Evolutionary conservation across 2,797 vertebrate species (phyloP).

Genomic region (Dendrocincla fuliginosa): DNA sequence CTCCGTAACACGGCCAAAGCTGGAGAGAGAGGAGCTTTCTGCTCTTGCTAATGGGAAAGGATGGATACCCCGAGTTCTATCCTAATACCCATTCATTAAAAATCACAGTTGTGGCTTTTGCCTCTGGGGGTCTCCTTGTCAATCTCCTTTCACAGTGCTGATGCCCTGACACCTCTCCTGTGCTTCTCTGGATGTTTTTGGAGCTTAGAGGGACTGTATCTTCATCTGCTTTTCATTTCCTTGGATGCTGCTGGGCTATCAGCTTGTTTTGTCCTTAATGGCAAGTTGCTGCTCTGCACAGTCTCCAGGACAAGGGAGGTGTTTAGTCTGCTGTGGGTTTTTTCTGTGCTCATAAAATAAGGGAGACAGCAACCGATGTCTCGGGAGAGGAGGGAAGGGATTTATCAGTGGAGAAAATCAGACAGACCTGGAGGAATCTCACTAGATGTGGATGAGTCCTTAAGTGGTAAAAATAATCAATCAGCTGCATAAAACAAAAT

Average conservation of each 20-base stretch:
- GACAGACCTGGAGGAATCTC: not conserved
- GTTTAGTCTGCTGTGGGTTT: not conserved
- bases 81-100: not conserved
- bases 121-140: not conserved
- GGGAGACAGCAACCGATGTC: not conserved
- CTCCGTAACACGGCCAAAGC: not conserved
- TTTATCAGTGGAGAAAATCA: not conserved
- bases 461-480: constrained; percentile 33
- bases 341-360: not conserved
- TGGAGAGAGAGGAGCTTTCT: not conserved
- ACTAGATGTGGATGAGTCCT: not conserved
- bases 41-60: not conserved
- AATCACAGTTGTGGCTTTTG: not conserved
- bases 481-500: not conserved
- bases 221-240: constrained; percentile 60
- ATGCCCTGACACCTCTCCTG: not conserved
- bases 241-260: not conserved
- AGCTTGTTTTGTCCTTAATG: constrained; percentile 1
- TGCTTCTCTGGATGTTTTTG: not conserved
- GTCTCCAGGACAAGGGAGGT: not conserved
- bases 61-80: not conserved
- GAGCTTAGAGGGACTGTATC: not conserved
- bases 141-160: not conserved
- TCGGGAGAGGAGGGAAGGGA: not conserved
- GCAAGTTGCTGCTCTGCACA: not conserved